Percentiles rank a stretch among this genome's conserved stretches.
Conservation (phyloP, 2,797 vertebrate genomes). For the Eupleurogrammus muticus region DNA sequence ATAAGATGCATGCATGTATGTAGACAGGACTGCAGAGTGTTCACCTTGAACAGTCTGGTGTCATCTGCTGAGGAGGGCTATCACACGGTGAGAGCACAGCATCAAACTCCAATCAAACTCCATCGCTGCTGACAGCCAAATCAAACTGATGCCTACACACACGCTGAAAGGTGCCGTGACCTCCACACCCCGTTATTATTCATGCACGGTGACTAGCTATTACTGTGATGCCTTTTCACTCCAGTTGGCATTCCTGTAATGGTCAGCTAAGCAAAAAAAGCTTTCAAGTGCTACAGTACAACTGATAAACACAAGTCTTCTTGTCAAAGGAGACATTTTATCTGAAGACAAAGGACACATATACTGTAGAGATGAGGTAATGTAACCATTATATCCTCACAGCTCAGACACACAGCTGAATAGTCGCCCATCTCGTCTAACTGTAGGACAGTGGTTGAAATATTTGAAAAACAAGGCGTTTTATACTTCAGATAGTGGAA, state of each 20-base stretch:
- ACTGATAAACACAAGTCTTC: conserved; percentile 57
- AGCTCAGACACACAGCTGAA: conserved; percentile 17
- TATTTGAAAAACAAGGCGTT: neutral
- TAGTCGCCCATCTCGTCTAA: conserved; percentile 3
- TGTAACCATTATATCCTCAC: conserved; percentile 33
- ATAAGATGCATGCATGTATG: conserved; percentile 77
- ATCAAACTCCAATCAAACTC: conserved; percentile 78
- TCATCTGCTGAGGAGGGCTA: conserved; percentile 72
- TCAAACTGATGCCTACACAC: conserved; percentile 62
- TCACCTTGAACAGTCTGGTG: conserved; percentile 79
- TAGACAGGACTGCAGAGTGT: conserved; percentile 68
- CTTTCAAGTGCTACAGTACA: conserved; percentile 63
- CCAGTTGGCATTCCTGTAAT: conserved; percentile 55
- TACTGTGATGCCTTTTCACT: conserved; percentile 65
- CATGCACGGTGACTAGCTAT: conserved; percentile 67
- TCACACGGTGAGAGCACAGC: conserved; percentile 70
- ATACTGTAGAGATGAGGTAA: conserved; percentile 19
- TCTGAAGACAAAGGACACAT: conserved; percentile 31
- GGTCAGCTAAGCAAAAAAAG: conserved; percentile 74
- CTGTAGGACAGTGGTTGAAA: conserved; percentile 3
- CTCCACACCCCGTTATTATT: conserved; percentile 70
- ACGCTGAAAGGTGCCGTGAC: conserved; percentile 64
- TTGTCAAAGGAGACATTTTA: conserved; percentile 57
- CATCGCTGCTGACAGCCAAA: conserved; percentile 71
- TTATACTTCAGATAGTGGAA: neutral